phyloP scores from a whole-genome alignment of 30 jellyfish, hydroid and myxozoan species.

The Cassiopea xamachana region DNA sequence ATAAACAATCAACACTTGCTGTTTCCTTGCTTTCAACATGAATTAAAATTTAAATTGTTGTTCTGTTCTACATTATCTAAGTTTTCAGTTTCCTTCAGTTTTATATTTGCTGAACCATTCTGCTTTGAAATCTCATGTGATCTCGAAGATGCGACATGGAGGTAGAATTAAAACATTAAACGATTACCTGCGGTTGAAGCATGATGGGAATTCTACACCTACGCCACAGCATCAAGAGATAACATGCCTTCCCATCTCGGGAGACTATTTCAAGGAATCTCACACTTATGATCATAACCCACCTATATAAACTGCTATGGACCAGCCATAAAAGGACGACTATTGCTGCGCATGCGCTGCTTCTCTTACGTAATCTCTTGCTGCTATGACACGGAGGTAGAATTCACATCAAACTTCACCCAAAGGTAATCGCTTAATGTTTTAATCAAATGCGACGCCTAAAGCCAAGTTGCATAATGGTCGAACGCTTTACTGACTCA shows the following conservation, averaged over 20 bases:
- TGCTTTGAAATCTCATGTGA: background rate
- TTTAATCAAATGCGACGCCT: too few species aligned
- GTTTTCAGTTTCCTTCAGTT: background rate
- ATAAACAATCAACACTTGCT: background rate
- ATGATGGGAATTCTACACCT: background rate
- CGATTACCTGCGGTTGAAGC: background rate
- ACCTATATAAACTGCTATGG: background rate
- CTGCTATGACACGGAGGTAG: background rate
- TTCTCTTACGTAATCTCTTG: background rate
- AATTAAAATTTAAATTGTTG: background rate
- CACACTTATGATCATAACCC: background rate
- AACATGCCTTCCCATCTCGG: background rate
- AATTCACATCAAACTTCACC: background rate
- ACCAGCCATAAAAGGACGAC: background rate
- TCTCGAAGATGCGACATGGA: constrained; percentile 9
- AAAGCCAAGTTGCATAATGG: too few species aligned
- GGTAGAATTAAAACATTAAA: constrained; percentile 2
- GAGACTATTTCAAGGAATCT: background rate
- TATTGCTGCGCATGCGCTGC: background rate
- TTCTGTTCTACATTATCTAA: background rate
- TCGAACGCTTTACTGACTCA: too few species aligned
- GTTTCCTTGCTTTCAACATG: background rate
- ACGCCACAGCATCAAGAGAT: background rate
- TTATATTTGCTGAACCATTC: background rate
- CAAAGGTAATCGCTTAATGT: background rate